These are phyloP conservation scores for Tragulus kanchil DNA, from an alignment of 2,113 vertebrate species.

Conservation along the genomic window DNA sequence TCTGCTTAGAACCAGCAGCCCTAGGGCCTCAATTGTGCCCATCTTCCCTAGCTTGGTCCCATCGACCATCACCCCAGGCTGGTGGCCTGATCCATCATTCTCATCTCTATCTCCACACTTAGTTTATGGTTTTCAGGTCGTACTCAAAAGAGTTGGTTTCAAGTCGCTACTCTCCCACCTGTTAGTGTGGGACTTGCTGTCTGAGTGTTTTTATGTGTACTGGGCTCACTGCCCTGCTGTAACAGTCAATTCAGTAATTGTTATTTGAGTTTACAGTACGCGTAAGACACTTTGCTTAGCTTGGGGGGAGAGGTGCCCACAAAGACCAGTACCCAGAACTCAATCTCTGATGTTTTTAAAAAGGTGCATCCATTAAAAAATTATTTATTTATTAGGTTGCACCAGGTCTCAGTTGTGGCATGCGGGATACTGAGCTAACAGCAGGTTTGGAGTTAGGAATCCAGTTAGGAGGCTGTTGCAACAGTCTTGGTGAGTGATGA, in stretches of 20 bases:
- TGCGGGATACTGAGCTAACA: neutral
- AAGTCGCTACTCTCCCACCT: neutral
- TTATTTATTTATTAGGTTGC: neutral
- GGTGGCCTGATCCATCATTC: neutral
- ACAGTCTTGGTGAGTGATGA: neutral
- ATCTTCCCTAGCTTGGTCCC: neutral
- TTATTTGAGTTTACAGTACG: neutral
- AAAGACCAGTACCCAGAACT: neutral
- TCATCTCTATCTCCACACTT: neutral
- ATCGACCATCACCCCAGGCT: too few species aligned
- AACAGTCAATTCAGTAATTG: neutral
- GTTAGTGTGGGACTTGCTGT: neutral
- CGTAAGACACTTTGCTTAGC: neutral
- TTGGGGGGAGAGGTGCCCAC: too few species aligned
- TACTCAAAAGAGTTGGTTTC: neutral
- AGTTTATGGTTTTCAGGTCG: neutral
- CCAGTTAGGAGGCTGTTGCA: neutral
- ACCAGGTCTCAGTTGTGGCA: neutral
- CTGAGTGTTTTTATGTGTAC: neutral
- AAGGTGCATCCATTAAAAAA: neutral
- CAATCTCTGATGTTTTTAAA: neutral
- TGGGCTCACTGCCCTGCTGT: neutral
- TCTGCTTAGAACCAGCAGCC: neutral
- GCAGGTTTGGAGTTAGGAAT: neutral
- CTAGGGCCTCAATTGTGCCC: neutral